Conservation (phyloP, 2,888 invertebrate species). For the Epistrophe grossulariae region DNA sequence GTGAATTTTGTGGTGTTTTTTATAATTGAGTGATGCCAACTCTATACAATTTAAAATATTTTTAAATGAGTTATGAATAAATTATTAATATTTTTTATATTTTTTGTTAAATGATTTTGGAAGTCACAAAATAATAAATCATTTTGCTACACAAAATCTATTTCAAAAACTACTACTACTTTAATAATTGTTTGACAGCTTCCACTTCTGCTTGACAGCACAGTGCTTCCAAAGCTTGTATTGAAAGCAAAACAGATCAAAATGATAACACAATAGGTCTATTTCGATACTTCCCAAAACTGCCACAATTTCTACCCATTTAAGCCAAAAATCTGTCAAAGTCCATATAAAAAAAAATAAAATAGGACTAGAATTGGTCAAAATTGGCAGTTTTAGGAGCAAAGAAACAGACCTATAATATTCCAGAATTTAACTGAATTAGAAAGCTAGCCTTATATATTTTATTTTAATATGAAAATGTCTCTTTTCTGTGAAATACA, state of each 20-base stretch:
- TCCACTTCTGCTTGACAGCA: background rate
- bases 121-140: background rate
- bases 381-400: too few species aligned
- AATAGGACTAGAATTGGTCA: too few species aligned
- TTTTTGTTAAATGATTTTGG: background rate
- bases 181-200: background rate
- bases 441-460: too few species aligned
- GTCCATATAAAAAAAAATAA: too few species aligned
- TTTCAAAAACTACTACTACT: background rate
- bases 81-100: background rate
- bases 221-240: background rate
- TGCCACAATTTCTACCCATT: too few species aligned
- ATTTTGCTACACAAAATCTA: background rate
- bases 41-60: background rate
- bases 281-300: too few species aligned
- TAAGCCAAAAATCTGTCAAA: too few species aligned
- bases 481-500: too few species aligned
- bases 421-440: too few species aligned
- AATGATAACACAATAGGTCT: too few species aligned
- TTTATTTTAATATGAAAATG: too few species aligned
- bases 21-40: conserved; percentile 10
- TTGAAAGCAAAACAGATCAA: background rate
- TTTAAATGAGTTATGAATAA: background rate
- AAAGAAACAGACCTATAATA: too few species aligned
- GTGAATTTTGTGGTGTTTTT: conserved; percentile 35